Evolutionary conservation across 1,140 invertebrate species (phyloP), one percentile per base, ranked within the genome.

Genomic region (Chionoecetes opilio): DNA sequence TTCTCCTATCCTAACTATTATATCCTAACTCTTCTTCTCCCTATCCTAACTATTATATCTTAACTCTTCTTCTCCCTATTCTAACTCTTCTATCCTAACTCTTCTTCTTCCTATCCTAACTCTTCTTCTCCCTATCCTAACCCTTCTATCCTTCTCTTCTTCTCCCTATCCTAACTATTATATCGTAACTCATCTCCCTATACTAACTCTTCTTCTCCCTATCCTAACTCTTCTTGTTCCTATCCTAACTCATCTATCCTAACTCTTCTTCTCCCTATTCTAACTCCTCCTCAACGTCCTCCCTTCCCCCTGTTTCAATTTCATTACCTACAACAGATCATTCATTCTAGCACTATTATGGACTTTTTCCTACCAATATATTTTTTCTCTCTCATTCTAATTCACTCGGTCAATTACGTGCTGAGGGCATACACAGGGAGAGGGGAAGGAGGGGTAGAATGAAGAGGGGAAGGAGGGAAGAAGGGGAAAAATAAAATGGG

Each of bases 361-460:
- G 26, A 75, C n/a, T 75, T 75, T 75, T 75, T 75, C 46, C 9
- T n/a, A 17, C 63, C 26, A 8, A 5, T 46, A 9, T 8, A 75
- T 75, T n/a, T n/a, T 75, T 75, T 75, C n/a, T 26, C 21, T 75
- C 63, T n/a, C 63, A 75, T 75, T 75, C 63, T 75, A 75, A 75
- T 75, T n/a, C 63, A n/a, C n/a, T 21, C 63, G 21, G 63, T 75
- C 63, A 75, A 75, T 75, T 75, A 75, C 11, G 63, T 75, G 84
- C 35, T 86, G 84, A 86, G 84, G 84, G 35, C 84, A 38, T 86
- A 26, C 35, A 86, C 29, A 35, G 84, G 32, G 84, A 34, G 84
- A 29, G 0, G 84, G 29, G 32, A 3, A 26, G 35, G 2, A 1
- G 32, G n/a, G 8, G 11, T 14, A 21, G 84, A 26, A 26, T 8